Evolutionary conservation across 2,113 vertebrate species (phyloP), one percentile per base, ranked within the genome.

Genomic region (Hyaena hyaena): DNA sequence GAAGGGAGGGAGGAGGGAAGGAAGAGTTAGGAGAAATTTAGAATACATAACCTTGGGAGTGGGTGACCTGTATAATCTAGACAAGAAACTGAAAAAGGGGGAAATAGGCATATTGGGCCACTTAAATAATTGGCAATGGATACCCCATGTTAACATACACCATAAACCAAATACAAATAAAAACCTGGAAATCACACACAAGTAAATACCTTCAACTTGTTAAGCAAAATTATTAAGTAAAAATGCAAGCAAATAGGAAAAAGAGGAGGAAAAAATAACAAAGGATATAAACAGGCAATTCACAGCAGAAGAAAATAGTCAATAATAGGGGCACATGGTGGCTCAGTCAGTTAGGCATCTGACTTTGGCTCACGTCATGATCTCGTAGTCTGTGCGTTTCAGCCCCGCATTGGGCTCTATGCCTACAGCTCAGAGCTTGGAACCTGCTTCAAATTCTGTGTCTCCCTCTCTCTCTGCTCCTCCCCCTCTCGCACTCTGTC

Each of bases 111-210:
- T 61, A 23, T 9, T 61, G 58, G 58, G 3, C 58, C 58, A 61
- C 58, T 61, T 61, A 61, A 61, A 35, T 58, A 33, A 61, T 61
- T 61, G 58, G 21, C 58, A 61, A 61, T 61, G 58, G 58, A 61
- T 24, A 23, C 58, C 21, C 2, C 33, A 17, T 68, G 66, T 68
- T 68, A 68, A 8, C 66, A 68, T 68, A 68, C 7, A 68, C 66
- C 31, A 61, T 61, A 61, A 61, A 23, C 15, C n/a, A 90, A 86
- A 65, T 94, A 28, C 45, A 82, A 94, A 45, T 23, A 53, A 45
- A n/a, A 79, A 80, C 71, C 26, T 53, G 10, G 26, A 28, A 79
- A 61, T 31, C 8, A 73, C 1, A 53, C 23, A 35, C 23, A 82
- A 26, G 74, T 39, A n/a, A 48, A 58, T 66, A 39, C 10, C 5